Percentiles rank a stretch among this genome's conserved stretches.
These are phyloP conservation scores for Moxostoma hubbsi DNA, from an alignment of 2,797 vertebrate genomes.

Conservation along the genomic window DNA sequence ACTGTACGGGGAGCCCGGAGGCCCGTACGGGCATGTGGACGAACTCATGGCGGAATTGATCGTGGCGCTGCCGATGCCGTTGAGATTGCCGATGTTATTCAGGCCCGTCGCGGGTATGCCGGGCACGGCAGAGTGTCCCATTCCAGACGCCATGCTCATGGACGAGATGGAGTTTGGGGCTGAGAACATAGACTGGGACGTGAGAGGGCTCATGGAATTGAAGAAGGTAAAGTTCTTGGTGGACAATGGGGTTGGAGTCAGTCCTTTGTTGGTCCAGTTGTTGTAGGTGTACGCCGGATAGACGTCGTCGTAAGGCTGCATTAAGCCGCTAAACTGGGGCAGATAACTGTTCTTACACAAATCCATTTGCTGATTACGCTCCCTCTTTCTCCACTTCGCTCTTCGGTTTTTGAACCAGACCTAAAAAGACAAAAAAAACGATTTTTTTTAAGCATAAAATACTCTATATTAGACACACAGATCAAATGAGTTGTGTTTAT, in stretches of 20 bases:
- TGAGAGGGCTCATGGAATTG: conserved; percentile 97
- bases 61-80: conserved; percentile 89
- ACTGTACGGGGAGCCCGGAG: conserved; percentile 93
- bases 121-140: conserved; percentile 91
- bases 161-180: conserved; percentile 95
- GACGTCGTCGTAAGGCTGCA: conserved; percentile 98
- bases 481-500: too few relatives aligned
- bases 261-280: conserved; percentile 98
- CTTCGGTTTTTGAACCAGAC: conserved; percentile 99
- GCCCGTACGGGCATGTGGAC: conserved; percentile 91
- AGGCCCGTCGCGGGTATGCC: conserved; percentile 90
- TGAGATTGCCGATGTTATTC: conserved; percentile 95
- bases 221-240: conserved; percentile 99
- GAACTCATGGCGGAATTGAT: conserved; percentile 96
- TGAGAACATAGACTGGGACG: conserved; percentile 97
- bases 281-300: conserved; percentile 97
- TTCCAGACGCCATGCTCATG: conserved; percentile 95
- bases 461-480: too few relatives aligned
- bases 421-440: conserved; percentile 72
- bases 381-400: conserved; percentile 97
- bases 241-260: conserved; percentile 89
- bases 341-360: conserved; percentile 97
- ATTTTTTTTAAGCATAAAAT: too few relatives aligned
- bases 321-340: conserved; percentile 95
- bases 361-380: conserved; percentile 98